Evolutionary conservation across 2,113 vertebrate species (phyloP).

Genomic region (Ictidomys tridecemlineatus): DNA sequence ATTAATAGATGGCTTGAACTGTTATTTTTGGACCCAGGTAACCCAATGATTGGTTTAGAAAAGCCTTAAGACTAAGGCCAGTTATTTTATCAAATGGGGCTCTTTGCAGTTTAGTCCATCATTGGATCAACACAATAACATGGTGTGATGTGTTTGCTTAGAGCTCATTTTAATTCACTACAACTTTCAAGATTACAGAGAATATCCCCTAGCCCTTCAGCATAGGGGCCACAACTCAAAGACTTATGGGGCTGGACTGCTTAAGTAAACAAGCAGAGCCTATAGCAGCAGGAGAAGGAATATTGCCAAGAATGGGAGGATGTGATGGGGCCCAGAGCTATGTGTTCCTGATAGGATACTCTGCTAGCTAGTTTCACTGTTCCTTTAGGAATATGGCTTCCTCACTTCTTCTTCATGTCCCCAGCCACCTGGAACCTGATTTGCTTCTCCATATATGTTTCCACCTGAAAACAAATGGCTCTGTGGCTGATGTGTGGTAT

Average conservation of each 20-base stretch:
- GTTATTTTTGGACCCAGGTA: constrained; percentile 26
- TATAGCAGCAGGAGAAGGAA: neutral
- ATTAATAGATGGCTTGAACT: neutral
- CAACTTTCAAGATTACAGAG: neutral
- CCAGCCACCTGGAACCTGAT: neutral
- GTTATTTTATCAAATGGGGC: neutral
- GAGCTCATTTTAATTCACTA: neutral
- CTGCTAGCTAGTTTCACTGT: neutral
- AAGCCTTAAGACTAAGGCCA: neutral
- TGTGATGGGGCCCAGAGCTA: neutral
- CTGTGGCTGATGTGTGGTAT: neutral
- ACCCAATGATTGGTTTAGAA: constrained; percentile 28
- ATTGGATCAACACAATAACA: neutral
- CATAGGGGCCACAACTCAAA: neutral
- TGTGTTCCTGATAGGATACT: neutral
- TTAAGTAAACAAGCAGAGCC: neutral
- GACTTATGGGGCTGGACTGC: neutral
- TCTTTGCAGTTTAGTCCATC: neutral
- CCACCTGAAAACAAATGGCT: neutral
- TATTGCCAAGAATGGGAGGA: neutral
- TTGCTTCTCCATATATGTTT: neutral
- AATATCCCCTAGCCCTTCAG: neutral
- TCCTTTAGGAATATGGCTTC: neutral
- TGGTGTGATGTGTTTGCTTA: neutral
- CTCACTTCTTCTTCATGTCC: neutral